Percentiles rank a stretch among this genome's conserved stretches.
phyloP scores from a whole-genome alignment of 1,140 invertebrate genomes.

The Papilio helenus region DNA sequence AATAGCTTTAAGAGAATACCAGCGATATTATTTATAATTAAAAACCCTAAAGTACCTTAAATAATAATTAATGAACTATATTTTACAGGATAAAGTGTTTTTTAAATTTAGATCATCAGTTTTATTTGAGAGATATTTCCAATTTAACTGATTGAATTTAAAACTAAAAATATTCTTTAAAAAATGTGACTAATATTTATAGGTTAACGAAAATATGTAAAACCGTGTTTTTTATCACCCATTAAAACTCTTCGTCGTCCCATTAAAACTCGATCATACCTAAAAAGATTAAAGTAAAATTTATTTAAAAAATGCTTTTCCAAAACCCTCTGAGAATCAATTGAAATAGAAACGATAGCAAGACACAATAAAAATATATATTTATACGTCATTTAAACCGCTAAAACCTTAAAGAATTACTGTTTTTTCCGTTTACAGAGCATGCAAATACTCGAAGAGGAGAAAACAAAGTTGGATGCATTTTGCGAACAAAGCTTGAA shows the following conservation, averaged over 20 bases:
- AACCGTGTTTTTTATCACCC: too few relatives aligned
- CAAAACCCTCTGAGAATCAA: background rate
- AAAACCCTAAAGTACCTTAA: background rate
- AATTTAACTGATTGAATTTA: too few relatives aligned
- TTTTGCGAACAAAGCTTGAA: slow-evolving; percentile 96
- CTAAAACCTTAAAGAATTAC: slow-evolving; percentile 34
- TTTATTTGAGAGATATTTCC: too few relatives aligned
- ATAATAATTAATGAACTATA: background rate
- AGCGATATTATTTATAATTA: background rate
- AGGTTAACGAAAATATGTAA: too few relatives aligned
- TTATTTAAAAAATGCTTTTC: background rate
- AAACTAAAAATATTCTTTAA: too few relatives aligned
- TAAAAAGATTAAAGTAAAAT: background rate
- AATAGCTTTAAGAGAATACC: background rate
- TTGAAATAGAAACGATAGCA: background rate
- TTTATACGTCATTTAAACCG: background rate
- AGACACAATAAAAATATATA: background rate
- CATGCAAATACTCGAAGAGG: slow-evolving; percentile 94
- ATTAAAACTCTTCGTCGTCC: too few relatives aligned
- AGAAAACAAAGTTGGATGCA: slow-evolving; percentile 94
- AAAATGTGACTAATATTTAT: too few relatives aligned
- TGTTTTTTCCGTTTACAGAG: slow-evolving; percentile 84
- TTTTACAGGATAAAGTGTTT: background rate
- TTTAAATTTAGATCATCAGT: background rate
- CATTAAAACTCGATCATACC: too few relatives aligned